Conservation (phyloP, 2,888 invertebrate species). For the Smittia sp. region DNA sequence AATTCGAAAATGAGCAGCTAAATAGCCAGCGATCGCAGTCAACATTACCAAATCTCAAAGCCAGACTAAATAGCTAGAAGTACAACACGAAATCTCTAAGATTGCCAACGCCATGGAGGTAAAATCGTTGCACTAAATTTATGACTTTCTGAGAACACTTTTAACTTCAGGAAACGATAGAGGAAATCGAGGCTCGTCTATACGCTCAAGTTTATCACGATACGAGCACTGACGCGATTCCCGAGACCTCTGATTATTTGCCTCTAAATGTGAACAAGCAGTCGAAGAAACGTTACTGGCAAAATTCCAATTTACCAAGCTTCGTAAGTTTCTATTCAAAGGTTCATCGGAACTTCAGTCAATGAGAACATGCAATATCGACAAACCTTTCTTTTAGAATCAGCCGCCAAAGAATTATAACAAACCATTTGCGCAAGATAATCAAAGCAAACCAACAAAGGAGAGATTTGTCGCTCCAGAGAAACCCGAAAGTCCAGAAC, state of each 20-base stretch:
- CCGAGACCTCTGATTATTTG: background rate
- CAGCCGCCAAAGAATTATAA: background rate
- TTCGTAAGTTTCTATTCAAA: background rate
- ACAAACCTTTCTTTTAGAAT: background rate
- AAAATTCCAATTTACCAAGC: background rate
- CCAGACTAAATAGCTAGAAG: too few species aligned
- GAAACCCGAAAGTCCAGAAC: background rate
- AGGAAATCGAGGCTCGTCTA: conserved; percentile 51
- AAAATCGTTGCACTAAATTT: too few species aligned
- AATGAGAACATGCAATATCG: background rate
- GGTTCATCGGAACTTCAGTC: background rate
- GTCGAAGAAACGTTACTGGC: conserved; percentile 18
- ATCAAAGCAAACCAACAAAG: too few species aligned
- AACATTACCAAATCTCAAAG: too few species aligned
- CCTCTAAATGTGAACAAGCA: background rate
- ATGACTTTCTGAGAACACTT: too few species aligned
- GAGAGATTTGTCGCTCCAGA: background rate
- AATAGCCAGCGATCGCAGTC: too few species aligned
- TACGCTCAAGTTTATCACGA: conserved; percentile 51
- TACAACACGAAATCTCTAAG: too few species aligned
- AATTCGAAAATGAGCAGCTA: too few species aligned
- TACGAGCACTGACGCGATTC: background rate
- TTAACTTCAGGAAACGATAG: conserved; percentile 46
- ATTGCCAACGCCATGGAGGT: too few species aligned
- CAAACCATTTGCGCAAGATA: background rate